A percentile compares a stretch with the other conserved stretches of the same genome.
phyloP scores from a whole-genome alignment of 2,113 vertebrate species.

The Urocynchramus pylzowi region DNA sequence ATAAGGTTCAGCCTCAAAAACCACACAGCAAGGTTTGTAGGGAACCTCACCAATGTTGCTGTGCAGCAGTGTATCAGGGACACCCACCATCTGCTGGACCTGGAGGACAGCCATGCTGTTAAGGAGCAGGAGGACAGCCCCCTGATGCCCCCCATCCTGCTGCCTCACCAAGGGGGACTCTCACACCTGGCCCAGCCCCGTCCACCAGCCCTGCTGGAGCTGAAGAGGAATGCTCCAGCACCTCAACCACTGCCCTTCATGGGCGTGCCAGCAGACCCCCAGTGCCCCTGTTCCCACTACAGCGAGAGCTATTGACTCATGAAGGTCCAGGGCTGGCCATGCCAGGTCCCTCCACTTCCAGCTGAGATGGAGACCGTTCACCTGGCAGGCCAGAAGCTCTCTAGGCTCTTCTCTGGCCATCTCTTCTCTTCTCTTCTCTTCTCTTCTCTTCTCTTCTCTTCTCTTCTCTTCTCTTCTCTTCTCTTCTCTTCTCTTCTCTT shows the following conservation, averaged over 20 bases:
- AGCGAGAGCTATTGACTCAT: neutral
- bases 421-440: no score
- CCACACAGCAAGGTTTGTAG: rapidly evolving
- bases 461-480: no score
- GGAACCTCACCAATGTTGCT: rapidly evolving
- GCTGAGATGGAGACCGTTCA: rapidly evolving
- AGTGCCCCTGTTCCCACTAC: rapidly evolving
- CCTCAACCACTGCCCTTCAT: neutral
- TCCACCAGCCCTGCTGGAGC: neutral
- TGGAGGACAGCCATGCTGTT: rapidly evolving
- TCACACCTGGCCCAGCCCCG: no score
- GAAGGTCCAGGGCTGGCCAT: neutral
- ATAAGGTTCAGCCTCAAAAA: neutral
- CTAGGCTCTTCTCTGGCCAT: neutral
- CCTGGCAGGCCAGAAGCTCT: neutral
- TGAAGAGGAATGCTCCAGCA: neutral
- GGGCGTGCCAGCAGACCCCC: neutral
- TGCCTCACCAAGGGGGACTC: neutral
- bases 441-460: no score
- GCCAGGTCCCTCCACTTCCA: rapidly evolving
- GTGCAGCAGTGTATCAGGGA: neutral
- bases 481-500: no score
- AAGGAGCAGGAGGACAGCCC: neutral
- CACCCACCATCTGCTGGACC: rapidly evolving
- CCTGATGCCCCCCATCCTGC: rapidly evolving